Percentiles rank a stretch among this genome's conserved stretches.
Evolutionary conservation across 2,888 invertebrate genomes (phyloP).

Genomic region (Patella caerulea): DNA sequence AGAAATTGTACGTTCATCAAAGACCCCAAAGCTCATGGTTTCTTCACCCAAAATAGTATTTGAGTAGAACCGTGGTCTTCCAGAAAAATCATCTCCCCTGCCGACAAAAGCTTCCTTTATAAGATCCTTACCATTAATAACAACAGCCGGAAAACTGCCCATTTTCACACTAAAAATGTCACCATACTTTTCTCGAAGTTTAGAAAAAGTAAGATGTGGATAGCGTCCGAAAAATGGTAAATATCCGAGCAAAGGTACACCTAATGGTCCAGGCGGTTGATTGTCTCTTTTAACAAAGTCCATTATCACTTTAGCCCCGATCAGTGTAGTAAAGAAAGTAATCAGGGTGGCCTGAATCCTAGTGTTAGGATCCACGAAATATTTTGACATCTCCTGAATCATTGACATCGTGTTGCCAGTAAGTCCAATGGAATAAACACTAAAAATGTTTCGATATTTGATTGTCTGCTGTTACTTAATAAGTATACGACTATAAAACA

Average conservation of each 20-base stretch:
- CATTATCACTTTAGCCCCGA: neutral
- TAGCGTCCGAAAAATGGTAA: slow-evolving; percentile 38
- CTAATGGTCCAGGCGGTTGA: slow-evolving; percentile 37
- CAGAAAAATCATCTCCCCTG: slow-evolving; percentile 33
- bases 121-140: slow-evolving; percentile 37
- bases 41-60: slow-evolving; percentile 20
- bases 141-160: slow-evolving; percentile 41
- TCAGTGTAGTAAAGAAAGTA: neutral
- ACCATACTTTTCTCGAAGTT: slow-evolving; percentile 39
- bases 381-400: neutral
- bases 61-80: slow-evolving; percentile 39
- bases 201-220: slow-evolving; percentile 35
- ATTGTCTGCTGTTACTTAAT: no score
- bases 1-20: slow-evolving; percentile 33
- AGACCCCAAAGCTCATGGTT: slow-evolving; percentile 22
- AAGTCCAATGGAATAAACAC: no score
- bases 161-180: slow-evolving; percentile 40
- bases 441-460: no score
- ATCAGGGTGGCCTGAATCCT: neutral
- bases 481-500: no score
- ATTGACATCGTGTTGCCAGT: no score
- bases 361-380: neutral
- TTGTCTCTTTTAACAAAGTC: neutral
- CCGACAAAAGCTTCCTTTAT: slow-evolving; percentile 31
- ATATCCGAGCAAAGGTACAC: slow-evolving; percentile 44